A percentile compares a stretch with the other conserved stretches of the same genome.
These are phyloP conservation scores for Eretmochelys imbricata DNA, from an alignment of 2,113 vertebrate genomes.

Conservation along the genomic window DNA sequence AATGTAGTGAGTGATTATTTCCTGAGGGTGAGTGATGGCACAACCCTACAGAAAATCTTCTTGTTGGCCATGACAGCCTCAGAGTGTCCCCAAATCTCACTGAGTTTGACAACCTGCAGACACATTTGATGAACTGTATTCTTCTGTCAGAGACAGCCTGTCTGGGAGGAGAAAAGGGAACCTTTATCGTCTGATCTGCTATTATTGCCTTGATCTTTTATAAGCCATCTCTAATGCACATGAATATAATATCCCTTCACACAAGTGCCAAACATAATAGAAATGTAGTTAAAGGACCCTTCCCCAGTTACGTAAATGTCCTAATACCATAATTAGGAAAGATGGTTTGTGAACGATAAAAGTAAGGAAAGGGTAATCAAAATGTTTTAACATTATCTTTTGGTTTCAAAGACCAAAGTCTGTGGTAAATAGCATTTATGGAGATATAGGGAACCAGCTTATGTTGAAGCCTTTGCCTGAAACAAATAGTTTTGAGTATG, in stretches of 20 bases:
- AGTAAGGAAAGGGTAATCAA: constrained; percentile 79
- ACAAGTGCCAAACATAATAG: constrained; percentile 87
- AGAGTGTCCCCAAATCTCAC: constrained; percentile 84
- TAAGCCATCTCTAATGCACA: constrained; percentile 88
- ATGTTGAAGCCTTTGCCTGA: constrained; percentile 74
- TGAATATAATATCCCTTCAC: constrained; percentile 88
- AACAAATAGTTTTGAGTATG: constrained; percentile 74
- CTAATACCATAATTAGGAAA: constrained; percentile 84
- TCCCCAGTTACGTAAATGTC: constrained; percentile 84
- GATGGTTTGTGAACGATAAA: constrained; percentile 80
- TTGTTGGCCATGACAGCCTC: constrained; percentile 90
- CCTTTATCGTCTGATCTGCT: constrained; percentile 87
- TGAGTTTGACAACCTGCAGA: constrained; percentile 96
- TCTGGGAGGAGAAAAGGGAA: constrained; percentile 88
- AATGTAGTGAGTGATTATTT: constrained; percentile 90
- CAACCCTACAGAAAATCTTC: constrained; percentile 91
- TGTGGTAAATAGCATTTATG: constrained; percentile 75
- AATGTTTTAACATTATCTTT: constrained; percentile 78
- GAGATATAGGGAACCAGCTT: constrained; percentile 62
- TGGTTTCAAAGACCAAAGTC: constrained; percentile 79
- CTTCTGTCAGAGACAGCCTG: constrained; percentile 89
- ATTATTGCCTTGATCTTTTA: constrained; percentile 90
- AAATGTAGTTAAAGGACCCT: constrained; percentile 82
- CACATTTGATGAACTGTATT: constrained; percentile 92
- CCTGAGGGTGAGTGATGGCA: constrained; percentile 92